phyloP scores from a whole-genome alignment of 2,797 vertebrate species.

The Buceros bicornis region DNA sequence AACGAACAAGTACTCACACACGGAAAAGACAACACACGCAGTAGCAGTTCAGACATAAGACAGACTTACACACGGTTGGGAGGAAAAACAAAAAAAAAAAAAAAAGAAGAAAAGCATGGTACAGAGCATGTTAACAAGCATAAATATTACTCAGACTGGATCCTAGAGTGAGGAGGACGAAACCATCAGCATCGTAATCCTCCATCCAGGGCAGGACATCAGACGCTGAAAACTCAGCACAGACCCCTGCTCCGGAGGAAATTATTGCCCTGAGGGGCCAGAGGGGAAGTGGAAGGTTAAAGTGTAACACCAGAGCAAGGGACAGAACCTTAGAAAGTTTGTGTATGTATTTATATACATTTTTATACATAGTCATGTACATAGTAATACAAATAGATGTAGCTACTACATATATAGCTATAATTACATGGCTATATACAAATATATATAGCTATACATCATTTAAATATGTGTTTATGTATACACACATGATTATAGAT shows the following conservation, averaged over 20 bases:
- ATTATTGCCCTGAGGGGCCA: neutral
- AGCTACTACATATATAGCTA: no score
- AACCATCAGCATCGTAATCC: neutral
- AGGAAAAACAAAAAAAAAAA: neutral
- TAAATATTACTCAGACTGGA: neutral
- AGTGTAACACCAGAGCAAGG: neutral
- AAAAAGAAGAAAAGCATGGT: neutral
- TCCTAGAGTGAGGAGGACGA: neutral
- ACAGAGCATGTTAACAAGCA: neutral
- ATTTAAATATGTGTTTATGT: neutral
- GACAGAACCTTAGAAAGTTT: neutral
- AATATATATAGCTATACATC: neutral
- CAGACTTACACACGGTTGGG: neutral
- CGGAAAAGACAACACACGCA: neutral
- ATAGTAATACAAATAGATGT: neutral
- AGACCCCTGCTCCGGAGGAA: neutral
- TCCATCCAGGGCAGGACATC: neutral
- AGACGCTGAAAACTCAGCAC: neutral
- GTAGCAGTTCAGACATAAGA: neutral
- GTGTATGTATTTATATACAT: neutral
- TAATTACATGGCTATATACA: neutral
- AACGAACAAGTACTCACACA: neutral
- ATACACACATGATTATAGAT: neutral
- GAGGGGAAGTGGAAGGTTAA: neutral
- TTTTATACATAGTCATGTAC: neutral